phyloP scores from a whole-genome alignment of 2,888 invertebrate genomes.

The Anodontia alba region DNA sequence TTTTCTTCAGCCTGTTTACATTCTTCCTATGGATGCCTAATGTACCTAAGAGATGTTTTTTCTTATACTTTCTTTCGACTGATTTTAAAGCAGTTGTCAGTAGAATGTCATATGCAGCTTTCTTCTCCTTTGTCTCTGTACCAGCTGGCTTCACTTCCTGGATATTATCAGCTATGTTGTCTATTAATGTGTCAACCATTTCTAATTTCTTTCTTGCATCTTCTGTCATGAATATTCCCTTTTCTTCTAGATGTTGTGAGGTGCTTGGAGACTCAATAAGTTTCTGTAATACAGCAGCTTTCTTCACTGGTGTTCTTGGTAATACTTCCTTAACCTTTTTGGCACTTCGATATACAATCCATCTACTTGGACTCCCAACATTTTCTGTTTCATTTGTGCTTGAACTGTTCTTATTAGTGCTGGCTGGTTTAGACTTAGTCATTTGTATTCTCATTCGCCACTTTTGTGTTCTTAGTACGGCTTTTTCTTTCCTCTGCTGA shows the following conservation, averaged over 20 bases:
- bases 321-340: too few relatives aligned
- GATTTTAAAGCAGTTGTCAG: neutral
- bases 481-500: too few relatives aligned
- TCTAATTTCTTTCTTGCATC: neutral
- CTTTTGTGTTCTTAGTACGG: too few relatives aligned
- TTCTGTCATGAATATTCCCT: neutral
- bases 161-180: neutral
- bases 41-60: neutral
- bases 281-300: neutral
- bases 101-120: constrained; percentile 10
- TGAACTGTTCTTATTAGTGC: neutral
- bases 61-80: neutral
- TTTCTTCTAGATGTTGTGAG: neutral
- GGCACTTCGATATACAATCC: too few relatives aligned
- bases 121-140: neutral
- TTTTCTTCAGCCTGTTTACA: neutral
- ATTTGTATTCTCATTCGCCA: too few relatives aligned
- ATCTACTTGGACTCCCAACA: neutral
- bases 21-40: neutral
- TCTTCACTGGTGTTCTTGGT: neutral
- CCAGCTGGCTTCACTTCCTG: constrained; percentile 5
- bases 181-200: too few relatives aligned
- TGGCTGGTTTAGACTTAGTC: neutral
- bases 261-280: neutral
- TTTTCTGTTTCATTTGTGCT: neutral